Evolutionary conservation across 2,888 invertebrate species (phyloP).

Genomic region (Ecliptopera silaceata): DNA sequence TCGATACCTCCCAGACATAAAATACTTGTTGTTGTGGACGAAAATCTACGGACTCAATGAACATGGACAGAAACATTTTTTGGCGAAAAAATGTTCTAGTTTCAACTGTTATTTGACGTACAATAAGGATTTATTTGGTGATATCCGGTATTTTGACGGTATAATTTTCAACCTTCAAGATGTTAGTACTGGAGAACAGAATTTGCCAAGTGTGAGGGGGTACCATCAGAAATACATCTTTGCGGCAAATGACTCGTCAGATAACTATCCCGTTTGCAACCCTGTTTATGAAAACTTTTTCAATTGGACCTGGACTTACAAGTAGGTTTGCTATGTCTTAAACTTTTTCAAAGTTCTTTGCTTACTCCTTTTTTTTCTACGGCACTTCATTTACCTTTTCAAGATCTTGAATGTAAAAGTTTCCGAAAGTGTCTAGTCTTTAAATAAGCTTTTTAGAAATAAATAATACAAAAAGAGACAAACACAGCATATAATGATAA

Average conservation of each 20-base stretch:
- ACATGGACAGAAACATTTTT: constrained; percentile 54
- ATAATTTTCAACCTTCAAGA: constrained; percentile 63
- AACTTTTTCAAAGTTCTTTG: too few species aligned
- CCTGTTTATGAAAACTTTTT: constrained; percentile 61
- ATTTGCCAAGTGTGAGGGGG: constrained; percentile 50
- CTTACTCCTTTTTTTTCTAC: too few species aligned
- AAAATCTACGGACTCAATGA: constrained; percentile 44
- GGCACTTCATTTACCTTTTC: too few species aligned
- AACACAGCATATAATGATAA: too few species aligned
- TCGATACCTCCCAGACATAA: constrained; percentile 58
- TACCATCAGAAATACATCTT: constrained; percentile 66
- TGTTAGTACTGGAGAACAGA: constrained; percentile 38
- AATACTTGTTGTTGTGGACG: constrained; percentile 65
- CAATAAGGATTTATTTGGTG: constrained; percentile 54
- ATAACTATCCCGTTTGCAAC: constrained; percentile 64
- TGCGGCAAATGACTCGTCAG: constrained; percentile 64
- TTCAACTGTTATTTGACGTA: constrained; percentile 65
- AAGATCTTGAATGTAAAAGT: too few species aligned
- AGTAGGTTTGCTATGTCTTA: constrained; percentile 47
- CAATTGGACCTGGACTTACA: constrained; percentile 77
- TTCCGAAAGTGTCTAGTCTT: too few species aligned
- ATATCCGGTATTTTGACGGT: constrained; percentile 63
- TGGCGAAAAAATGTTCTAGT: constrained; percentile 47
- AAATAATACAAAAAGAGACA: too few species aligned
- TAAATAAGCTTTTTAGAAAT: too few species aligned